Evolutionary conservation across 2,888 invertebrate genomes (phyloP), one percentile per base, ranked within the genome.

Genomic region (Lissonota sp.): DNA sequence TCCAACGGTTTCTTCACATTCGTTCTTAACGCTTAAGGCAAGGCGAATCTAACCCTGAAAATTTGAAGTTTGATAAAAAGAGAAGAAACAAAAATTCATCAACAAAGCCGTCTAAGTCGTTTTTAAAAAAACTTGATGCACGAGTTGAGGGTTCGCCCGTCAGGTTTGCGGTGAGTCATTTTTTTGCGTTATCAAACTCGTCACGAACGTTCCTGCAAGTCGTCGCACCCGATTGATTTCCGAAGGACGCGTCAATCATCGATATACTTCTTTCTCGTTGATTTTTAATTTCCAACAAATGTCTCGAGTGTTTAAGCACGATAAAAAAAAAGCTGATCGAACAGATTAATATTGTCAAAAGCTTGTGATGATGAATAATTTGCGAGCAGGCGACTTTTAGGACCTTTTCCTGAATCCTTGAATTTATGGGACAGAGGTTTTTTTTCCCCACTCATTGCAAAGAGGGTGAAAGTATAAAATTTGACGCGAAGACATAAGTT

Each of bases 321-420:
- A 73, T 8, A 46, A 84, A 80, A 80, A 80, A 80, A 77, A 71
- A 63, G 85, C 86, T 88, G 87, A 90, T 88, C 85, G 88, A 88
- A 90, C 86, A 88, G 90, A 87, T 87, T 88, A 87, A 26, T 26
- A 26, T 26, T 26, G 26, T 26, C 26, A 26, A 26, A 26, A 26
- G 26, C 26, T 3, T 26, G 3, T 26, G 26, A 26, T 26, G 26
- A 26, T 26, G 3, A 26, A 26, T 26, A 26, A 26, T 26, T 26
- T 26, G 26, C 1, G 26, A 26, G 3, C 26, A 26, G 26, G n/a
- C n/a, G 26, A 26, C 26, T 26, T 26, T 26, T 26, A 26, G 26
- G 26, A 26, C 1, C 3, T 26, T 26, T 26, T 3, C 26, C 1
- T 26, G 26, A 26, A 26, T 26, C 3, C 26, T 26, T 2, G 1